Conservation (phyloP, 2,888 invertebrate species). For the Andrena haemorrhoa region DNA sequence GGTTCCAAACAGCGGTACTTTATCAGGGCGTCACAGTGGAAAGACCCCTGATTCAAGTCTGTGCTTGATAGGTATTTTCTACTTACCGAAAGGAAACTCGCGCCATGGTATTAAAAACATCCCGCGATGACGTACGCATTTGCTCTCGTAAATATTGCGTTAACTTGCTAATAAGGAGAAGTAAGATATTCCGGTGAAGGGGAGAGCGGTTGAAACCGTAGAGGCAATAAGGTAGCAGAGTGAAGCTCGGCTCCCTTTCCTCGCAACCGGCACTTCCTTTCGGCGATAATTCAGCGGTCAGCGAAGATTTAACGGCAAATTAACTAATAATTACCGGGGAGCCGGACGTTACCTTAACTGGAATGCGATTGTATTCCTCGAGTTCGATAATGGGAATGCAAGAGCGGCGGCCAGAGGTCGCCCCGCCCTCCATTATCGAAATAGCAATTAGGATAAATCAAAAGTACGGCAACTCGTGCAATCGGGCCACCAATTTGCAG, state of each 20-base stretch:
- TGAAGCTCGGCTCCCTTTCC: slow-evolving; percentile 49
- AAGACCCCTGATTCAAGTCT: too few relatives aligned
- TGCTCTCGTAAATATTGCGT: neutral
- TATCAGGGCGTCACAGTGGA: too few relatives aligned
- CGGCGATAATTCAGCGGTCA: slow-evolving; percentile 78
- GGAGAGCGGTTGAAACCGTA: slow-evolving; percentile 12
- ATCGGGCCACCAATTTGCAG: slow-evolving; percentile 76
- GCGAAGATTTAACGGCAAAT: slow-evolving; percentile 83
- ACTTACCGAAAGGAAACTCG: too few relatives aligned
- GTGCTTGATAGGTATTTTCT: too few relatives aligned
- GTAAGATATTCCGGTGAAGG: neutral
- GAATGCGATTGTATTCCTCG: slow-evolving; percentile 83
- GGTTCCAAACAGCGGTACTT: too few relatives aligned
- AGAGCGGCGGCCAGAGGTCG: slow-evolving; percentile 70
- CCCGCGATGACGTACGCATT: neutral
- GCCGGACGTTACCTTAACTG: slow-evolving; percentile 79
- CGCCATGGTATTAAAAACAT: neutral
- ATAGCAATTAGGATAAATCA: slow-evolving; percentile 85
- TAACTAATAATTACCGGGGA: slow-evolving; percentile 81
- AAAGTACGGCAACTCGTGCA: slow-evolving; percentile 78
- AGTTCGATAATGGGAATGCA: slow-evolving; percentile 85
- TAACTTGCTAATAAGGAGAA: neutral
- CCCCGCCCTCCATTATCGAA: slow-evolving; percentile 82
- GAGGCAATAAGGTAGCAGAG: slow-evolving; percentile 25
- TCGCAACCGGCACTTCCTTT: slow-evolving; percentile 46